A percentile compares a stretch with the other conserved stretches of the same genome.
These are phyloP conservation scores for Nannobrachium achirus DNA, from an alignment of 2,113 vertebrate species.

Conservation along the genomic window DNA sequence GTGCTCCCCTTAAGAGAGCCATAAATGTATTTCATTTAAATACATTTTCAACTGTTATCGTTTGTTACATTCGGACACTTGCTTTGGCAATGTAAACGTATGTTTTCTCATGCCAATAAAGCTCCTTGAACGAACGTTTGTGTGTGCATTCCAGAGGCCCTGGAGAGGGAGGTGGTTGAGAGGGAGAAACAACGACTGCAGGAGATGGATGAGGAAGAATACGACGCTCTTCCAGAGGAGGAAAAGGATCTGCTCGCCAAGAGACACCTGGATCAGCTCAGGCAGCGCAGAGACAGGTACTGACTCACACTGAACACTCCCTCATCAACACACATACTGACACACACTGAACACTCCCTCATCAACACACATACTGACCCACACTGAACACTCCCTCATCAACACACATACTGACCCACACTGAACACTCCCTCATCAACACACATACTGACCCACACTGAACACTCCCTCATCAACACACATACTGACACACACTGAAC, in stretches of 20 bases:
- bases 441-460: background rate
- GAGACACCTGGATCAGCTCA: constrained; percentile 51
- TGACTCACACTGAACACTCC: background rate
- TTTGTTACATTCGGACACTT: no score
- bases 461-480: no score
- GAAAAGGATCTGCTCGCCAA: constrained; percentile 64
- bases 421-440: background rate
- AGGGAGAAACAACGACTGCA: constrained; percentile 67
- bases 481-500: no score
- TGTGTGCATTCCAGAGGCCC: constrained; percentile 65
- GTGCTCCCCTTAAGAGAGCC: no score
- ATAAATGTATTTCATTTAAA: no score
- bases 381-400: background rate
- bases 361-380: background rate
- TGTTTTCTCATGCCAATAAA: no score
- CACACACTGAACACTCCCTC: background rate
- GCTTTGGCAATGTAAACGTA: background rate
- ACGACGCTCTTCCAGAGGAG: constrained; percentile 80
- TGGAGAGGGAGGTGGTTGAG: constrained; percentile 51
- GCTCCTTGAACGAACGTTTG: no score
- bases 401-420: background rate
- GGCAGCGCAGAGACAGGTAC: constrained; percentile 78
- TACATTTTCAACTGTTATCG: no score
- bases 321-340: no score
- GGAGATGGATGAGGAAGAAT: constrained; percentile 84